A percentile compares a stretch with the other conserved stretches of the same genome.
Evolutionary conservation across 2,888 invertebrate genomes (phyloP).

Genomic region (Oxytorus armatus): DNA sequence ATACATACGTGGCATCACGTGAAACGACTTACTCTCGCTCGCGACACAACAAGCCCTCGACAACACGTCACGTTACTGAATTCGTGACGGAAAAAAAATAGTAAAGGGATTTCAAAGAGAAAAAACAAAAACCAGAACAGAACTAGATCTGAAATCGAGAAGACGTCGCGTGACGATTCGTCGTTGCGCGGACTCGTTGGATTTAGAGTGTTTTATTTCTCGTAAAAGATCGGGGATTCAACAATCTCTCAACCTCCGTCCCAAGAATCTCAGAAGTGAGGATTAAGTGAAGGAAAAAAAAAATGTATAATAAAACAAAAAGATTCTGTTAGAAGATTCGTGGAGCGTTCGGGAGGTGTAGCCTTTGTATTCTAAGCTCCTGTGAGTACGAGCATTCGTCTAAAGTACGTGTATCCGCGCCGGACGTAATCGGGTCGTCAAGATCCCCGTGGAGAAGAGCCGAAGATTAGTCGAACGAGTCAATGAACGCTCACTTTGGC

Average conservation of each 20-base stretch:
- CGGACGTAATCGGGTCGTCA: constrained; percentile 52
- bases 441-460: constrained; percentile 49
- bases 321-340: constrained; percentile 22
- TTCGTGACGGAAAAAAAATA: constrained; percentile 44
- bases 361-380: constrained; percentile 50
- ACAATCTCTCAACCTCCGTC: constrained; percentile 45
- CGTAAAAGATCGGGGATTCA: constrained; percentile 1
- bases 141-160: constrained; percentile 10
- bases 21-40: constrained; percentile 39
- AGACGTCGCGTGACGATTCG: constrained; percentile 8
- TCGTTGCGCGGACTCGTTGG: not conserved
- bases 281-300: constrained; percentile 11
- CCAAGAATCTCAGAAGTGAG: constrained; percentile 16
- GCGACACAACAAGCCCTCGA: constrained; percentile 22
- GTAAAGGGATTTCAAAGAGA: not conserved
- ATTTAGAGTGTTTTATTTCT: constrained; percentile 34
- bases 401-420: not conserved
- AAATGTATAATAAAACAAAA: constrained; percentile 17
- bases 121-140: too few relatives aligned
- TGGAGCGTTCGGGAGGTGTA: constrained; percentile 22
- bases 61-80: constrained; percentile 40
- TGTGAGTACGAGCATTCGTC: not conserved
- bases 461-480: constrained; percentile 66
- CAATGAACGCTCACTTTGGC: constrained; percentile 61
- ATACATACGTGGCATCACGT: constrained; percentile 45